Evolutionary conservation across 2,888 invertebrate species (phyloP).

Genomic region (Stratiomys singularior): DNA sequence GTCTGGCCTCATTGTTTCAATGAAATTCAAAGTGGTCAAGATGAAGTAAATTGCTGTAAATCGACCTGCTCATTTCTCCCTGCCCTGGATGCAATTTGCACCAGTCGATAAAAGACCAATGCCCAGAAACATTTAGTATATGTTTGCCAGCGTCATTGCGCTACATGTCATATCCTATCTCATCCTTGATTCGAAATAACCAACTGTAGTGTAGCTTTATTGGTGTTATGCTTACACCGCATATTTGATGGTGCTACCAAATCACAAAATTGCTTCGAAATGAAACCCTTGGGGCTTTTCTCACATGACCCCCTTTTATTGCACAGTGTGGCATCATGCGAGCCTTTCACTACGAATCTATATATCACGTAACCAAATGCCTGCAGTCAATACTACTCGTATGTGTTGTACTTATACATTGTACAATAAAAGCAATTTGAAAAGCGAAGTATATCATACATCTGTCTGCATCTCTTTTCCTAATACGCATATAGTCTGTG

Average conservation of each 20-base stretch:
- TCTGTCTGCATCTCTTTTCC: neutral
- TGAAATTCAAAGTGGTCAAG: too few species aligned
- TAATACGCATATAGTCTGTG: neutral
- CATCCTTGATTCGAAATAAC: neutral
- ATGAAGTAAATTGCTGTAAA: too few species aligned
- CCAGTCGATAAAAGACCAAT: neutral
- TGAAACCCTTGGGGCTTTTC: constrained; percentile 32
- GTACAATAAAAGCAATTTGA: neutral
- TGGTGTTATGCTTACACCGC: constrained; percentile 26
- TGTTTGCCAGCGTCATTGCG: too few species aligned
- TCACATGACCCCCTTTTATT: constrained; percentile 23
- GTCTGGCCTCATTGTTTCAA: too few species aligned
- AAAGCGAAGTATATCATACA: neutral
- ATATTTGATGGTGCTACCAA: constrained; percentile 25
- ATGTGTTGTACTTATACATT: too few species aligned
- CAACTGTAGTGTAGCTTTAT: neutral
- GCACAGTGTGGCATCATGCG: neutral
- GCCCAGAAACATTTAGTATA: neutral
- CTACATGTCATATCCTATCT: neutral
- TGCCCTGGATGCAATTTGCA: too few species aligned
- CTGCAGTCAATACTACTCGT: constrained; percentile 18
- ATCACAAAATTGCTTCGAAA: constrained; percentile 30
- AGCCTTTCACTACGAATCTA: neutral
- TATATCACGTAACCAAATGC: constrained; percentile 5
- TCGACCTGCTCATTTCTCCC: too few species aligned